Conservation (phyloP, 2,797 vertebrate species). For the Poecilia velifera region DNA sequence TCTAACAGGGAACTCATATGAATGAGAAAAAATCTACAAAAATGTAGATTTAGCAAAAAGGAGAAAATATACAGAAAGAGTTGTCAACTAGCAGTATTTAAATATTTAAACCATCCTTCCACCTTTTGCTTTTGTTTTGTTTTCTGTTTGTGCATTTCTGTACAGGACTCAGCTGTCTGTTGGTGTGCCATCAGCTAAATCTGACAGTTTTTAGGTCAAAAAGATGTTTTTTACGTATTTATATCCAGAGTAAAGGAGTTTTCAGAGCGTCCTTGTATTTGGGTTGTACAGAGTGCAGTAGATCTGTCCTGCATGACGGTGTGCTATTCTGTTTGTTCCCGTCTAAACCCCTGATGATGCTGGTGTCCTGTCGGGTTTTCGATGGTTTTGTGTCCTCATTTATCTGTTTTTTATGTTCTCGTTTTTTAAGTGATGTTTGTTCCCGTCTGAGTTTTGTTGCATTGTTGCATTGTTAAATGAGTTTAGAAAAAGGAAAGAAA, state of each 20-base stretch:
- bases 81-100: not conserved
- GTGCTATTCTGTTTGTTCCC: constrained; percentile 4
- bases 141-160: constrained; percentile 26
- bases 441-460: constrained; percentile 17
- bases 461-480: not conserved
- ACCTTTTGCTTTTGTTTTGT: constrained; percentile 10
- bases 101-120: not conserved
- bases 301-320: constrained; percentile 80
- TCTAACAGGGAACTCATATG: not conserved
- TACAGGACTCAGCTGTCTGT: constrained; percentile 3
- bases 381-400: not conserved
- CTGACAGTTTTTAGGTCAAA: not conserved
- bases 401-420: constrained; percentile 7
- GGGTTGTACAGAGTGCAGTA: constrained; percentile 76
- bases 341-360: not conserved
- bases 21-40: not conserved
- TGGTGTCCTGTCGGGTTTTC: constrained; percentile 2
- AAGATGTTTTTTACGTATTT: not conserved
- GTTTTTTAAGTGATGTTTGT: constrained; percentile 29
- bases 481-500: no score
- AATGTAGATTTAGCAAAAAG: not conserved
- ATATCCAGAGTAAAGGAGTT: not conserved
- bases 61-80: not conserved
- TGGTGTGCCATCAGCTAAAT: constrained; percentile 6
- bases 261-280: not conserved